Base-by-base conservation (phyloP, 2,113 vertebrate species). In the Enhydra lutris region DNA sequence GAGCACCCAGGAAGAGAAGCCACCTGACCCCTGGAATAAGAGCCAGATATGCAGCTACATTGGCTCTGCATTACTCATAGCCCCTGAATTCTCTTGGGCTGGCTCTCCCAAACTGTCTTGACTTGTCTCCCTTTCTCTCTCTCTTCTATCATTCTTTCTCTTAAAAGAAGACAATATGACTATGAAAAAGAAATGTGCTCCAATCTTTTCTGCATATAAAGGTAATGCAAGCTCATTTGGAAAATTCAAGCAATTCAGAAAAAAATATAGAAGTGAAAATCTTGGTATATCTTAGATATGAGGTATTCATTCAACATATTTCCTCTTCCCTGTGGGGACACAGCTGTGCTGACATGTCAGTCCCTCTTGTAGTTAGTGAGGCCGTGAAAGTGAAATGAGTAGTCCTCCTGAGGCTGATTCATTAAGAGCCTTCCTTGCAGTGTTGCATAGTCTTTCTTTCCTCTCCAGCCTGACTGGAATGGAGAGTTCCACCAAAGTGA, bases 351-450 rank as follows among this genome's bases (percentile, higher is more conserved):
- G 78, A 17, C n/a, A 45, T n/a, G 47, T 26, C 20, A 15, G 57
- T 15, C 23, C 79, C 55, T 47, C 34, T n/a, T 12, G 12, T 1
- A 26, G 18, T 26, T 47, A 42, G n/a, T 52, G 18, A 7, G 21
- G 14, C 52, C 9, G 0, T 1, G 12, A 36, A 81, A 34, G 73
- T 4, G 1, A 8, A 6, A 7, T 0, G 1, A 0, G 13, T 8
- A 13, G 45, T 87, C 15, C 26, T 39, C 20, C 89, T 7, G 17
- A 39, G 7, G 24, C 57, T 1, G 5, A 31, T 14, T 83, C 47
- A 7, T n/a, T 23, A 3, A 18, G 42, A 91, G 29, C 4, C 57
- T 94, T 74, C 45, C 23, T 71, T 55, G 12, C 0, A 55, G 26
- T 8, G 15, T 2, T 6, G 12, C 20, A 18, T 42, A 11, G 20